Evolutionary conservation across 2,113 vertebrate genomes (phyloP), one percentile per base, ranked within the genome.

Genomic region (Pseudopipra pipra): DNA sequence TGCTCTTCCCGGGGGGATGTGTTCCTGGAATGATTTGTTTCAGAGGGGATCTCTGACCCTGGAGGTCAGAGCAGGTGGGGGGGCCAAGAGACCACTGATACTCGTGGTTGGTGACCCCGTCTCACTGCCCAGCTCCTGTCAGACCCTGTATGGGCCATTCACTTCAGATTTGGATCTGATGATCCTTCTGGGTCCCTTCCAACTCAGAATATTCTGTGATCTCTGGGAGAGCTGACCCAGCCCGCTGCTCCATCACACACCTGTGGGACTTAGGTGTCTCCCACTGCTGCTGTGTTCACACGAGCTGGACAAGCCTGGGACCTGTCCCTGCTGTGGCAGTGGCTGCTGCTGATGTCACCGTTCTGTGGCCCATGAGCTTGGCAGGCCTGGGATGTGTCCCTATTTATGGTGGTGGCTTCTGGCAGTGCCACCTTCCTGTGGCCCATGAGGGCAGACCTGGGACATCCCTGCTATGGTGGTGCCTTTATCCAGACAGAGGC

Each of bases 1-100:
- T 14, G 37, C 33, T 27, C 31, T 1, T 31, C 31, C 12, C 66
- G 6, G n/a, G 12, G 31, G 35, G 2, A 18, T 0, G 7, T 28
- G 12, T 9, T 33, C 15, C 2, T 1, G 11, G 15, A 16, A 12
- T 2, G 9, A 6, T 22, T 52, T 5, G 8, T n/a, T 1, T 31
- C 3, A 9, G 54, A 56, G 35, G 24, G 31, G 18, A 9, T 14
- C 23, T 20, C 46, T 27, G 31, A 11, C 12, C 39, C 62, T 44
- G 62, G 19, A 31, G 62, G 10, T 41, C 39, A 41, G 10, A 55
- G 66, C 56, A 41, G 28, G 2, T 24, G 24, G 5, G 11, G 8
- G 33, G 10, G 41, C 66, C 71, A 24, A n/a, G 20, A 41, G 49
- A n/a, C 10, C 41, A n/a, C 65, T 24, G 19, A 4, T 63, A 21